These are phyloP conservation scores for Hypomesus transpacificus DNA, from an alignment of 2,113 vertebrate species.

Conservation along the genomic window DNA sequence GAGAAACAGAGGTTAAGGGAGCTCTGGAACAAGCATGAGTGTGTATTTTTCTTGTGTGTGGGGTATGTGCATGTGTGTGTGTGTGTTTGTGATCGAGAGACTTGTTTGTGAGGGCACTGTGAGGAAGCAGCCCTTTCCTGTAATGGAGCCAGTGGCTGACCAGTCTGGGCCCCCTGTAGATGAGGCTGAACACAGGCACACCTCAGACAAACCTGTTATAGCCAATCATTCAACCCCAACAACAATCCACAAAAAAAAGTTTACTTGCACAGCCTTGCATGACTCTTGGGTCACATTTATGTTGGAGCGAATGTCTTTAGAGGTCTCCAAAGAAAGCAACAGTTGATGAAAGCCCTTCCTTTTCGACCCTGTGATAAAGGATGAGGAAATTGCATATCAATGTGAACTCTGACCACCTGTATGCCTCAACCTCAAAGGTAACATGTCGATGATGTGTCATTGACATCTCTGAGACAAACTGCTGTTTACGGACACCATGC, in stretches of 20 bases:
- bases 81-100: slow-evolving; percentile 4
- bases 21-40: not conserved
- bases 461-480: no score
- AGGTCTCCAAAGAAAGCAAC: not conserved
- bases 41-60: not conserved
- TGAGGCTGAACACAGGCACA: not conserved
- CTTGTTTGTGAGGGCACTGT: not conserved
- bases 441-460: no score
- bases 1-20: not conserved
- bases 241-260: no score
- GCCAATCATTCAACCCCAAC: no score
- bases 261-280: not conserved
- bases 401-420: not conserved
- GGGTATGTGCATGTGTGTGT: not conserved
- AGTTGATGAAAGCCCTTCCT: not conserved
- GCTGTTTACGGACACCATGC: no score
- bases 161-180: not conserved
- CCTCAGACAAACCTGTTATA: no score
- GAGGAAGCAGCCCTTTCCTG: slow-evolving; percentile 20
- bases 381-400: not conserved
- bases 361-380: not conserved
- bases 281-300: not conserved
- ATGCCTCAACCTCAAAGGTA: no score
- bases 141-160: not conserved
- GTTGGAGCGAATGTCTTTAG: not conserved